Evolutionary conservation across 2,113 vertebrate genomes (phyloP).

Genomic region (Ailuropoda melanoleuca): DNA sequence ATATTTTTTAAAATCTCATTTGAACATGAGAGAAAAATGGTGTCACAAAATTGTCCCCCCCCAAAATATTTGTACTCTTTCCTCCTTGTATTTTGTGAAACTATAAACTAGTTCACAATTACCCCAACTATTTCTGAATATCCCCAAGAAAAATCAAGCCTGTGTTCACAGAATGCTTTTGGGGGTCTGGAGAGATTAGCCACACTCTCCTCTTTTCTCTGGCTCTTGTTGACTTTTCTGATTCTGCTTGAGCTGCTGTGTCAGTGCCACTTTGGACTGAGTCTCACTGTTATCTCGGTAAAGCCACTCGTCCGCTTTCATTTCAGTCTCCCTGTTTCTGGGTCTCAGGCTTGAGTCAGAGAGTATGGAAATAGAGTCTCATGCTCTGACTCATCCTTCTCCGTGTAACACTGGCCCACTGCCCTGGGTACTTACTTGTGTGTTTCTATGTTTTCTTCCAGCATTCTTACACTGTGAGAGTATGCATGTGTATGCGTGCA

Average conservation of each 20-base stretch:
- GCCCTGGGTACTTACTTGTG: neutral
- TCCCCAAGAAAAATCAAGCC: neutral
- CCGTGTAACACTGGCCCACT: neutral
- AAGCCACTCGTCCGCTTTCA: neutral
- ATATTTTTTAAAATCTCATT: too few relatives aligned
- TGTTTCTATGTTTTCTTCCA: neutral
- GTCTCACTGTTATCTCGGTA: neutral
- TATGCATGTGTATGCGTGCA: neutral
- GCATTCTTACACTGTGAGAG: neutral
- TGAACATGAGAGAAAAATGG: neutral
- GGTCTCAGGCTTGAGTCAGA: neutral
- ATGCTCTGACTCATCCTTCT: neutral
- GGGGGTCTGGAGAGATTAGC: accelerated
- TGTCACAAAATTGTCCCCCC: neutral
- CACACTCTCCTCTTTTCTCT: neutral
- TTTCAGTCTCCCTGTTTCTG: neutral
- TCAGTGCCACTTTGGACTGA: neutral
- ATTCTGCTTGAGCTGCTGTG: neutral
- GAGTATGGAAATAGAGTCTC: neutral
- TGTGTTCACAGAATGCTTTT: neutral
- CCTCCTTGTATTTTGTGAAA: neutral
- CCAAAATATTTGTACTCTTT: neutral
- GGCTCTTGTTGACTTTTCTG: neutral
- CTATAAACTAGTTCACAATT: neutral
- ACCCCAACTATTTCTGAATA: neutral